phyloP scores from a whole-genome alignment of 2,888 invertebrate genomes.

The Eumacrocentrus americanus region DNA sequence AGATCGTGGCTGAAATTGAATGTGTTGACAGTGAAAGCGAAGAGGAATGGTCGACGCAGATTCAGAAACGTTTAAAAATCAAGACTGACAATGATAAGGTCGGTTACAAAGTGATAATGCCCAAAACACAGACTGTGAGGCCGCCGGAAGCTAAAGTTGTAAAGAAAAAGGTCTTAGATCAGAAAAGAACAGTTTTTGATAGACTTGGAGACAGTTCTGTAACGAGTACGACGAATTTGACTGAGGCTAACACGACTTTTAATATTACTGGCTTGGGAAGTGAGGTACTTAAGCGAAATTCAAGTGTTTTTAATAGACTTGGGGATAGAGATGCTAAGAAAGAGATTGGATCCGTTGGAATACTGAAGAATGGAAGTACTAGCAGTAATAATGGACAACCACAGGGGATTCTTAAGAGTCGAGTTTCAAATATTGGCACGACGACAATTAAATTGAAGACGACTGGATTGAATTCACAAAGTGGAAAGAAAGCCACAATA shows the following conservation, averaged over 20 bases:
- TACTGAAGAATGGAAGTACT: conserved; percentile 51
- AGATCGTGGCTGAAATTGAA: conserved; percentile 34
- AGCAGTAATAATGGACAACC: conserved; percentile 22
- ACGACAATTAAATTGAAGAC: conserved; percentile 25
- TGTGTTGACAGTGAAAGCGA: conserved; percentile 39
- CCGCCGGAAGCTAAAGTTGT: conserved; percentile 49
- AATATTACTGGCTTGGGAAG: conserved; percentile 58
- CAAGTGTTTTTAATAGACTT: conserved; percentile 57
- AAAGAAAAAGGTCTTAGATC: conserved; percentile 52
- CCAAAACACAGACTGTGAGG: conserved; percentile 59
- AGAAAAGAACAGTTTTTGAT: conserved; percentile 63
- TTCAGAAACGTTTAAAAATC: conserved; percentile 19
- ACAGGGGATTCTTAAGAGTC: conserved; percentile 52
- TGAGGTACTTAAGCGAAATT: conserved; percentile 50
- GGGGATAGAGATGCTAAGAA: conserved; percentile 55
- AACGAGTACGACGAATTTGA: conserved; percentile 58
- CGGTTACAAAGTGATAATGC: conserved; percentile 63
- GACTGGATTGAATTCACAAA: background rate
- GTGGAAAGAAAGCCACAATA: conserved; percentile 9
- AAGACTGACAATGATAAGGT: conserved; percentile 30
- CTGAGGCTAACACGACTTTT: conserved; percentile 50
- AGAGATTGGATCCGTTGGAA: conserved; percentile 38
- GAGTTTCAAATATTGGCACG: conserved; percentile 28
- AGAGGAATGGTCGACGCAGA: conserved; percentile 23
- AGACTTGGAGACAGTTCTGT: conserved; percentile 64